Percentiles rank a stretch among this genome's conserved stretches.
These are phyloP conservation scores for Schizothorax lantsangensis DNA, from an alignment of 2,797 vertebrate genomes.

Conservation along the genomic window DNA sequence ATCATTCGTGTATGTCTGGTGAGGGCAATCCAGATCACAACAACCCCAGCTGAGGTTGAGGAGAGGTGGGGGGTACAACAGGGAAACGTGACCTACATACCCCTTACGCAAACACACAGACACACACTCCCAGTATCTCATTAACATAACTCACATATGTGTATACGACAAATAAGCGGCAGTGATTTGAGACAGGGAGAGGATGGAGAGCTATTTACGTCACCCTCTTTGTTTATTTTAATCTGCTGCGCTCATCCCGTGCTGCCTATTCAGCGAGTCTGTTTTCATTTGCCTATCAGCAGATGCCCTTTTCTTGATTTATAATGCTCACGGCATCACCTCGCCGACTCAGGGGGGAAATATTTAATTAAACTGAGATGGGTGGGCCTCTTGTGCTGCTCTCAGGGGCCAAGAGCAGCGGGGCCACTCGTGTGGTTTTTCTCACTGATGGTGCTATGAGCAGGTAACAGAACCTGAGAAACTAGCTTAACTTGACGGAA, in stretches of 20 bases:
- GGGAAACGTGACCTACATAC: slow-evolving; percentile 41
- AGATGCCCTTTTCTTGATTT: slow-evolving; percentile 66
- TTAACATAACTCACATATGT: slow-evolving; percentile 56
- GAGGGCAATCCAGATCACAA: slow-evolving; percentile 16
- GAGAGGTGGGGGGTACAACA: slow-evolving; percentile 29
- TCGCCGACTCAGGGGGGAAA: slow-evolving; percentile 48
- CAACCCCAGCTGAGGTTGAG: neutral
- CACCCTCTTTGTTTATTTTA: slow-evolving; percentile 62
- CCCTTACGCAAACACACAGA: neutral
- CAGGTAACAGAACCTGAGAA: slow-evolving; percentile 26
- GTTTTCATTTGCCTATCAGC: slow-evolving; percentile 56
- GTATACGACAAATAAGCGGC: slow-evolving; percentile 11
- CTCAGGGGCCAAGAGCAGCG: neutral
- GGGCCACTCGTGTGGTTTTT: slow-evolving; percentile 4
- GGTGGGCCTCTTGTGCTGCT: slow-evolving; percentile 40
- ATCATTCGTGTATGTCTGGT: neutral
- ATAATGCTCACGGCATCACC: slow-evolving; percentile 53
- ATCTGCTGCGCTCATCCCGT: slow-evolving; percentile 40
- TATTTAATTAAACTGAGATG: slow-evolving; percentile 58
- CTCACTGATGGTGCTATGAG: slow-evolving; percentile 10
- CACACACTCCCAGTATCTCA: slow-evolving; percentile 48
- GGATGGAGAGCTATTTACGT: slow-evolving; percentile 47
- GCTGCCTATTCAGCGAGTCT: slow-evolving; percentile 40
- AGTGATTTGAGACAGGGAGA: slow-evolving; percentile 25
- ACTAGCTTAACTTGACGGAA: neutral